A percentile compares a stretch with the other conserved stretches of the same genome.
Conservation (phyloP, 2,797 vertebrate genomes). For the Toxotes lorentzi region DNA sequence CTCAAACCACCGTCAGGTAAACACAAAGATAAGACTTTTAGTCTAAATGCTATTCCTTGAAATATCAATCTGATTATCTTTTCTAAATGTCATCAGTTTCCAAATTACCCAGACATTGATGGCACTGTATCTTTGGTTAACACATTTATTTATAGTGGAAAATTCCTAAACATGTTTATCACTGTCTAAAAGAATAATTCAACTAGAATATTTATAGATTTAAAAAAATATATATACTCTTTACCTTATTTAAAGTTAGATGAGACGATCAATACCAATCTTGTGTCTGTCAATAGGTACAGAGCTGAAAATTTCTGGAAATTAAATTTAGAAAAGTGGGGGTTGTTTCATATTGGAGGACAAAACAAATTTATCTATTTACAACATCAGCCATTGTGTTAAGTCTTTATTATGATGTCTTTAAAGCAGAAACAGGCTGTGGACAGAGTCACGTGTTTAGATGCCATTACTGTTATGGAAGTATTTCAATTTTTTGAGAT, state of each 20-base stretch:
- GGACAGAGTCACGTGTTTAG: not conserved
- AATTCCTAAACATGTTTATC: not conserved
- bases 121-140: not conserved
- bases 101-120: not conserved
- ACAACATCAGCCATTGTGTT: not conserved
- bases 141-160: not conserved
- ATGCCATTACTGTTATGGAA: not conserved
- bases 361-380: not conserved
- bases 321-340: not conserved
- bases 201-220: no score
- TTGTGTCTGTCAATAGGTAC: not conserved
- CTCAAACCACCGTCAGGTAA: not conserved
- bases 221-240: no score
- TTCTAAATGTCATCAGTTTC: not conserved
- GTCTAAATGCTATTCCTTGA: not conserved
- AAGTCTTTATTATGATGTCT: no score
- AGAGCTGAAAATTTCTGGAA: not conserved
- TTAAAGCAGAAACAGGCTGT: not conserved
- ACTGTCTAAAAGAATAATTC: no score
- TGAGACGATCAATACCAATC: not conserved
- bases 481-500: not conserved
- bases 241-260: not conserved
- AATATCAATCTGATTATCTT: not conserved
- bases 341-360: not conserved
- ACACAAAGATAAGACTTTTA: not conserved